Base-by-base conservation (phyloP, 2,113 vertebrate genomes). In the Dascyllus trimaculatus region DNA sequence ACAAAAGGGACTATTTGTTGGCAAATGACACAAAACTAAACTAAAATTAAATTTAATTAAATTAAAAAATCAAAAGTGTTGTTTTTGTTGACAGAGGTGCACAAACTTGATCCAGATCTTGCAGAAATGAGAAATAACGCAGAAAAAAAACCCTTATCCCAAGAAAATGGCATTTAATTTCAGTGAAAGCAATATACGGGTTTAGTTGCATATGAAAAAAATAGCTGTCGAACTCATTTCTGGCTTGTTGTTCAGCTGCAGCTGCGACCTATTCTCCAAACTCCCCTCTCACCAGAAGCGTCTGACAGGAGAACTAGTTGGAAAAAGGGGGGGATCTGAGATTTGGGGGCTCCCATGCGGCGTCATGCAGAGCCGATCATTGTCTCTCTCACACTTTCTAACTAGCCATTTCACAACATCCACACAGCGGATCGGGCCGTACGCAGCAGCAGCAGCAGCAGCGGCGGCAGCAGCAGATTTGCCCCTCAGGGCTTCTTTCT, bases 321-420 rank as follows among this genome's bases (percentile, higher is more conserved):
- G 25, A 5, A 29, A 1, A 24, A 14, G 53, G 64, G 72, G 82
- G 70, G 75, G 53, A 61, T 80, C 53, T 70, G 72, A 84, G 76
- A 75, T 67, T 48, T 51, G 75, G 78, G 72, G 90, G 85, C 72
- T 90, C 88, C 76, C 85, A 76, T 56, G 76, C 19, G 90, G 90
- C 91, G 92, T 93, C 94, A 90, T 65, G 90, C 91, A 75, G 92
- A 88, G 93, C 66, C 68, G 86, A 92, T 94, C 90, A 92, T 90
- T 92, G 91, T 92, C 88, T 93, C 92, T 89, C 92, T 95, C 93
- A 93, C 94, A 94, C 93, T 93, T 93, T 93, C 87, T 91, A 89
- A 95, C 90, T 40, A 92, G 85, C 90, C 92, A 89, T 90, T 90
- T 89, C 69, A 86, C 94, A 90, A 85, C 90, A 91, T 88, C 78